Base-by-base conservation (phyloP, 1,140 invertebrate species). In the Ceratina japonica region DNA sequence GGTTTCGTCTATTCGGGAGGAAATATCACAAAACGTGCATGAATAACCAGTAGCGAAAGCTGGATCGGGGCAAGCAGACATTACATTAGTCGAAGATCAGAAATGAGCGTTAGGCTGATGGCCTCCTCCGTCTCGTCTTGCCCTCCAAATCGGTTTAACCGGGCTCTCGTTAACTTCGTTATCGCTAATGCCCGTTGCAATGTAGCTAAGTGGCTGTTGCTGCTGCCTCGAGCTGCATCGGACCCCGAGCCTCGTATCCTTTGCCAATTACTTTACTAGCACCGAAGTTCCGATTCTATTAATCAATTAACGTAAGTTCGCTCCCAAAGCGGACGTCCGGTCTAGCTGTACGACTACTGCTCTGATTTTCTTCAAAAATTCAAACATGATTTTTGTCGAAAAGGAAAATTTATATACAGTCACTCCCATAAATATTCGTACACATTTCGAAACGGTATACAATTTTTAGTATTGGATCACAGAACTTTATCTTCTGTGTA, bases 201-300 rank as follows among this genome's bases (percentile, higher is more conserved):
- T 91, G 90, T 87, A 86, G 84, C 89, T 90, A 91, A 90, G 90
- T 91, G 90, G 89, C 88, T 86, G 89, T 89, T 89, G 87, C 88
- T 89, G 87, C 88, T 89, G 87, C 89, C 87, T 85, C 80, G 70
- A 90, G 89, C 89, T 84, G 87, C 87, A 64, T 44, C 66, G 79
- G 70, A 13, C 70, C 85, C 68, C 80, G 80, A 80, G 87, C 85
- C 71, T 87, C 87, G 87, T 87, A 87, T 88, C 88, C 88, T 89
- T 90, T 88, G 87, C 86, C 90, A 90, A 91, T 90, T 91, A 90
- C 87, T 85, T 86, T 80, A 69, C 83, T 71, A 77, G 72, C 84
- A 49, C 52, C 80, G 59, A 86, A 86, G 73, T 85, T 73, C 80
- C 73, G 63, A 85, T 83, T 86, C 62, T 70, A 85, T 86, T 85